Percentiles rank a stretch among this genome's conserved stretches.
Evolutionary conservation across 2,113 vertebrate genomes (phyloP).

Genomic region (Dendropsophus ebraccatus): DNA sequence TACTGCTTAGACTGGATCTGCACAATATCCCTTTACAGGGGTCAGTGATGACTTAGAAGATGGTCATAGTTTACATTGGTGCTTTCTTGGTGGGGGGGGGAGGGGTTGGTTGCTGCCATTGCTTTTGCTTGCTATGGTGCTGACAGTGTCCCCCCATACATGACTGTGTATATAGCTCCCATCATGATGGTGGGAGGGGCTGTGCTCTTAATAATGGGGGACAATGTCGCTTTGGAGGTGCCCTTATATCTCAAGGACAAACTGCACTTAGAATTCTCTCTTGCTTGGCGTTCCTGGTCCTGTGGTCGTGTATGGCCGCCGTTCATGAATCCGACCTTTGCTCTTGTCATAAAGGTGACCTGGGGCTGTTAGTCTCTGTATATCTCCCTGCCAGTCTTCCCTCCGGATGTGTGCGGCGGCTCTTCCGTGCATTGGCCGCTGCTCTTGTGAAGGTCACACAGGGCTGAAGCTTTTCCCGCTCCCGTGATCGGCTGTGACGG

Average conservation of each 20-base stretch:
- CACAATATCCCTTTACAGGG: too few relatives aligned
- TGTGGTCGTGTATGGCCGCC: not conserved
- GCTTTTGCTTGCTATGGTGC: too few relatives aligned
- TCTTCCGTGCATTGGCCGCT: not conserved
- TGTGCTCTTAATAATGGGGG: too few relatives aligned
- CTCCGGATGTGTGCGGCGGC: not conserved
- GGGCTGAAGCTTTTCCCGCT: not conserved
- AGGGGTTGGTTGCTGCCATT: too few relatives aligned
- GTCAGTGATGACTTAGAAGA: too few relatives aligned
- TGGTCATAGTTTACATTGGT: too few relatives aligned
- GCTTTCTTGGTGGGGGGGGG: too few relatives aligned
- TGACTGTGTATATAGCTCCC: too few relatives aligned
- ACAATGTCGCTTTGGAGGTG: not conserved
- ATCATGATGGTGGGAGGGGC: too few relatives aligned
- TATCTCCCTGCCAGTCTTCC: not conserved
- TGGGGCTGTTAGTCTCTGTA: not conserved
- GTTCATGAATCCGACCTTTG: slow-evolving; percentile 1
- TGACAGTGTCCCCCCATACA: too few relatives aligned
- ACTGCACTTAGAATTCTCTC: not conserved
- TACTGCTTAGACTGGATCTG: too few relatives aligned
- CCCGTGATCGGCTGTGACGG: not conserved
- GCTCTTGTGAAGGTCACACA: slow-evolving; percentile 38
- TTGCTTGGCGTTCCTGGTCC: not conserved
- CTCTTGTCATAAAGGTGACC: slow-evolving; percentile 1
- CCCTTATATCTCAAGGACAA: not conserved